Percentiles rank a stretch among this genome's conserved stretches.
These are phyloP conservation scores for Phataginus tetradactyla DNA, from an alignment of 2,797 vertebrate genomes.

Conservation along the genomic window DNA sequence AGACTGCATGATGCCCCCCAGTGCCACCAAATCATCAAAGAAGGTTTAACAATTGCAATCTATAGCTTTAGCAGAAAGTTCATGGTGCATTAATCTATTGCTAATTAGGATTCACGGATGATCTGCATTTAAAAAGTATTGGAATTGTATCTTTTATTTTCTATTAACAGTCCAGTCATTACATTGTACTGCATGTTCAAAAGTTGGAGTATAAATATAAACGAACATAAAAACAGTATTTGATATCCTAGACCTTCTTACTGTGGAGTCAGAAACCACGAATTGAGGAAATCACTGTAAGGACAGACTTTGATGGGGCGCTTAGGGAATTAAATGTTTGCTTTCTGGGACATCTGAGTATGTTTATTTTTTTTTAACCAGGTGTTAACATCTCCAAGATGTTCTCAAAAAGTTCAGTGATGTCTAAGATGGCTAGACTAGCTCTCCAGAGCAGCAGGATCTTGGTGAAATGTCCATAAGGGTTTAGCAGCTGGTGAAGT, in stretches of 20 bases:
- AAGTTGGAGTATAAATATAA: not conserved
- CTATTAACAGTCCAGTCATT: not conserved
- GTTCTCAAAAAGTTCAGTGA: not conserved
- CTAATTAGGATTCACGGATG: not conserved
- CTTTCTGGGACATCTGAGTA: not conserved
- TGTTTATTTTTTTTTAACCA: not conserved
- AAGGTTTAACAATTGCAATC: not conserved
- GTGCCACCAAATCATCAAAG: not conserved
- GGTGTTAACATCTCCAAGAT: not conserved
- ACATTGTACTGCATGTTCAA: not conserved
- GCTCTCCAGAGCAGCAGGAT: not conserved
- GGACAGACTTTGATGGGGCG: not conserved
- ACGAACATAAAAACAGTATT: not conserved
- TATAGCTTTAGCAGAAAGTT: not conserved
- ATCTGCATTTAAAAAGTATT: not conserved
- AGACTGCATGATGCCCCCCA: not conserved
- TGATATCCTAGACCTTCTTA: not conserved
- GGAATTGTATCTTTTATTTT: not conserved
- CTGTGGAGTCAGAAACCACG: not conserved
- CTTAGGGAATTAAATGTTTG: not conserved
- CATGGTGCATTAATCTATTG: not conserved
- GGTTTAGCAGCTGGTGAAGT: not conserved
- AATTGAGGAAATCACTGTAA: not conserved
- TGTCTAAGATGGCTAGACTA: conserved; percentile 37
- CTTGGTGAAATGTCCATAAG: conserved; percentile 38